Conservation (phyloP, 2,113 vertebrate species). For the Tachuris rubrigastra region DNA sequence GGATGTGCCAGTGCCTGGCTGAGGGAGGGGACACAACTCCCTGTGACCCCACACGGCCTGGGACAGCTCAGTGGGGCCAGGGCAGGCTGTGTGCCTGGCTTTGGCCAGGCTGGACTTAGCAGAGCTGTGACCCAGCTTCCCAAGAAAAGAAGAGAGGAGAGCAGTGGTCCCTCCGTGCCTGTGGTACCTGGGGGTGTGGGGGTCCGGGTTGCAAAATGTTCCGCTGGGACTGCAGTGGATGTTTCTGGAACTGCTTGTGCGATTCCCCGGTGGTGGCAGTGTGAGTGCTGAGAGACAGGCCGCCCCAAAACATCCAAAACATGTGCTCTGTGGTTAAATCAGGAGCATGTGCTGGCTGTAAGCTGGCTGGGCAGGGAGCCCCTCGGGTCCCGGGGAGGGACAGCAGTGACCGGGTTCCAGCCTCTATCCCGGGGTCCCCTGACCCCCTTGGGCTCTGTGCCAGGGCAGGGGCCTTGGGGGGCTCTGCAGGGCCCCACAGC, state of each 20-base stretch:
- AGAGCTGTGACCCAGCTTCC: neutral
- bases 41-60: neutral
- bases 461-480: accelerated
- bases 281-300: accelerated
- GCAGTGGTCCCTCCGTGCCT: accelerated
- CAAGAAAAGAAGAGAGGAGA: neutral
- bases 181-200: accelerated
- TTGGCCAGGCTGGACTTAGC: neutral
- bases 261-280: accelerated
- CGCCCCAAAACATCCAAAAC: accelerated
- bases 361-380: neutral
- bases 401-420: neutral
- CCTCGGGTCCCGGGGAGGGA: accelerated
- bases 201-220: neutral
- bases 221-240: accelerated
- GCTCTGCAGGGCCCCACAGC: neutral
- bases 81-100: neutral
- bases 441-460: accelerated
- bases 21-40: accelerated
- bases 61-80: neutral
- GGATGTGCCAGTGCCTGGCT: accelerated
- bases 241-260: neutral
- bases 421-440: accelerated
- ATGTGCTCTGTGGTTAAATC: accelerated
- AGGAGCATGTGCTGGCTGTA: accelerated